Percentiles rank a stretch among this genome's conserved stretches.
Conservation (phyloP, 2,113 vertebrate species). For the Anhinga rufa region DNA sequence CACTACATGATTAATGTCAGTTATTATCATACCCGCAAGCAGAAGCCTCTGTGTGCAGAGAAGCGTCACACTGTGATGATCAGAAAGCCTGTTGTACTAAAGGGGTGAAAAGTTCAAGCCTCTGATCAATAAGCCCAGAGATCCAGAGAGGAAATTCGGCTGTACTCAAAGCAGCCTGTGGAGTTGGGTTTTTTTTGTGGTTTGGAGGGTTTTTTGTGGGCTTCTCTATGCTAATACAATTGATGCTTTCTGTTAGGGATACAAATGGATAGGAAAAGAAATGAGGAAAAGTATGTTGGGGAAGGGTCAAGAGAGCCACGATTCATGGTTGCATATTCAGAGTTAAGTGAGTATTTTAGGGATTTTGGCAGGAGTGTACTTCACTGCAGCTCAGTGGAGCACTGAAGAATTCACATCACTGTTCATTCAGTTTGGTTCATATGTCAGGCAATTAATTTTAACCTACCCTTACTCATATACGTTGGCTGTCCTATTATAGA, state of each 20-base stretch:
- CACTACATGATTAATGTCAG: neutral
- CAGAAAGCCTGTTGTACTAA: neutral
- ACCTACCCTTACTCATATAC: neutral
- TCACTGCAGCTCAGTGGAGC: neutral
- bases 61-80: neutral
- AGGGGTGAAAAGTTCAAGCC: constrained; percentile 34
- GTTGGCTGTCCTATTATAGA: neutral
- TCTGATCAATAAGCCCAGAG: neutral
- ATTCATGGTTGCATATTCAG: neutral
- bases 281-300: neutral
- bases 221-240: neutral
- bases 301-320: neutral
- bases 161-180: neutral
- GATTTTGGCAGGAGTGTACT: neutral
- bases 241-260: neutral
- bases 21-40: neutral
- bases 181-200: neutral
- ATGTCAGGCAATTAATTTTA: neutral
- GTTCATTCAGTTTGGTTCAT: neutral
- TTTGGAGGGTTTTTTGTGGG: neutral
- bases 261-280: neutral
- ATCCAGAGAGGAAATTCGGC: neutral
- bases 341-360: neutral
- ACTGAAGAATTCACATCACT: neutral
- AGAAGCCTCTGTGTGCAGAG: neutral